Percentiles rank a stretch among this genome's conserved stretches.
Evolutionary conservation across 2,113 vertebrate genomes (phyloP).

Genomic region (Cyprinus carpio): DNA sequence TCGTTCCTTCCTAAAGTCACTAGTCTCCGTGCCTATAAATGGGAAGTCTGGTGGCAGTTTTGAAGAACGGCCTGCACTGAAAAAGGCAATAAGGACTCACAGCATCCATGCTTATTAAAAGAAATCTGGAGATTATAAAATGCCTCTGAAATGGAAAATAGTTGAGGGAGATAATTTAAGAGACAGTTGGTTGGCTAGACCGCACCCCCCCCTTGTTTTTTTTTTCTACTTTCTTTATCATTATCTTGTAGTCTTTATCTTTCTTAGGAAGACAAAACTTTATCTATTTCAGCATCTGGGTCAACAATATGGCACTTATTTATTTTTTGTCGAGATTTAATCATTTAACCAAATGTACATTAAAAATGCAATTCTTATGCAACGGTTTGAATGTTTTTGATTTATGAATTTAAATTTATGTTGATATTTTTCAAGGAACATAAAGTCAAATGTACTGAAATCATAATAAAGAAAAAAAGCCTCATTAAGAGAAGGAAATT

Average conservation of each 20-base stretch:
- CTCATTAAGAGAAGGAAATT: background rate
- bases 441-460: background rate
- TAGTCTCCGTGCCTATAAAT: conserved; percentile 63
- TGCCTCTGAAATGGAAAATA: conserved; percentile 58
- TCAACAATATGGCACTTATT: background rate
- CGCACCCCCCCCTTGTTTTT: background rate
- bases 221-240: background rate
- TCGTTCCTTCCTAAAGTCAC: conserved; percentile 47
- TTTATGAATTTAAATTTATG: background rate
- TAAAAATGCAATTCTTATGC: background rate
- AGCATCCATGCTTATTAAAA: conserved; percentile 53
- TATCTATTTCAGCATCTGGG: background rate
- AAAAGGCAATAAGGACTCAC: conserved; percentile 51
- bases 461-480: background rate
- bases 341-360: background rate
- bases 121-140: conserved; percentile 55
- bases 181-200: conserved; percentile 32
- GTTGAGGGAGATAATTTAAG: conserved; percentile 50
- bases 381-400: background rate
- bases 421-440: background rate
- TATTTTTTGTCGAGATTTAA: background rate
- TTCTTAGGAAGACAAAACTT: background rate
- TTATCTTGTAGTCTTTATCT: background rate
- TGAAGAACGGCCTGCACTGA: conserved; percentile 40
- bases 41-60: conserved; percentile 61